Evolutionary conservation across 2,113 vertebrate genomes (phyloP).

Genomic region (Stomatorhinus ivindoensis): DNA sequence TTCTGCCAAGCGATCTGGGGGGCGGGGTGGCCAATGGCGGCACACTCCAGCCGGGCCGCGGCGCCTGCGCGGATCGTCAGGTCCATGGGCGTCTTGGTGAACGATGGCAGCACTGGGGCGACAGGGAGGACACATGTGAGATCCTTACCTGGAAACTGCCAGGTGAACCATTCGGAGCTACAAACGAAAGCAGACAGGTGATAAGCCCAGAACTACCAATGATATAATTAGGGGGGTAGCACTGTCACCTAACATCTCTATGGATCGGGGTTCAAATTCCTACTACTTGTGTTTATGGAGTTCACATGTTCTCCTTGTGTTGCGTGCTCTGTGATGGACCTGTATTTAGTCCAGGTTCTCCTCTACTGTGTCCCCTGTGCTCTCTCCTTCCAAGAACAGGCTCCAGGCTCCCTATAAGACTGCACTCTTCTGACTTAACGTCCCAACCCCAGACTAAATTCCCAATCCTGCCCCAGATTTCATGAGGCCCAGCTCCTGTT

Average conservation of each 20-base stretch:
- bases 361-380: neutral
- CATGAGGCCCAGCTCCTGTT: neutral
- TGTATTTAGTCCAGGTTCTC: neutral
- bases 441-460: neutral
- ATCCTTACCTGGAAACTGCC: neutral
- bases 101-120: constrained; percentile 81
- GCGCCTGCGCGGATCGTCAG: constrained; percentile 81
- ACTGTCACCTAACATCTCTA: neutral
- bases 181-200: neutral
- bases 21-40: constrained; percentile 77
- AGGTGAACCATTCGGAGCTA: neutral
- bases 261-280: neutral
- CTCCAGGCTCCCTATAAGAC: neutral
- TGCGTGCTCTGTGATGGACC: neutral
- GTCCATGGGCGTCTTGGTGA: constrained; percentile 93
- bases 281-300: neutral
- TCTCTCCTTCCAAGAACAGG: neutral
- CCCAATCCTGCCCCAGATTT: neutral
- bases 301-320: neutral
- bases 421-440: neutral
- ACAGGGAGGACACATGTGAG: neutral
- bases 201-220: neutral
- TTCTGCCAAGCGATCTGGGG: constrained; percentile 98
- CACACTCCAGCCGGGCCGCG: constrained; percentile 84
- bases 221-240: neutral